Percentiles rank a stretch among this genome's conserved stretches.
phyloP scores from a whole-genome alignment of 2,113 vertebrate species.

The Malurus elegans region DNA sequence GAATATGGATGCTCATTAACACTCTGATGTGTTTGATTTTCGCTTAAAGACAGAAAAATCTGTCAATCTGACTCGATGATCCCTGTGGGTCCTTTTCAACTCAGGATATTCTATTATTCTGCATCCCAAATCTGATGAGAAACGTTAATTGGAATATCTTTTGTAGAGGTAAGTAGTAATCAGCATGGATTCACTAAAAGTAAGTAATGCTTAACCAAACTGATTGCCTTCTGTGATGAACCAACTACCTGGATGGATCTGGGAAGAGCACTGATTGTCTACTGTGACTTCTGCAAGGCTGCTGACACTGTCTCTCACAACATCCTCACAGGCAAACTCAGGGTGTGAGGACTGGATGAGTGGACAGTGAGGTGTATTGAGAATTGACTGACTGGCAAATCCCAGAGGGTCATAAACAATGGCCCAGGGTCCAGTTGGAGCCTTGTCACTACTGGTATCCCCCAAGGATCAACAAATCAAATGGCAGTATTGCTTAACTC shows the following conservation, averaged over 20 bases:
- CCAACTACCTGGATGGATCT: background rate
- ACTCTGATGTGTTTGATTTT: conserved; percentile 1
- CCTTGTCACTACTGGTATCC: background rate
- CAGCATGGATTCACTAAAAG: background rate
- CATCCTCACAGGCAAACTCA: background rate
- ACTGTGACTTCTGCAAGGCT: background rate
- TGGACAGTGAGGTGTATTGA: background rate
- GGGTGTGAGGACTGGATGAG: background rate
- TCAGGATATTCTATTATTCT: background rate
- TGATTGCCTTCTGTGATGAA: background rate
- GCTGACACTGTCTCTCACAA: background rate
- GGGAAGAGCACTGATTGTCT: background rate
- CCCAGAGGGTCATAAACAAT: background rate
- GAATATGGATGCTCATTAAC: conserved; percentile 10
- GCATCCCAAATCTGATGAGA: background rate
- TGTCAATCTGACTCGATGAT: background rate
- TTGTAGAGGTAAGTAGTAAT: background rate
- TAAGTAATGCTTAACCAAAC: background rate
- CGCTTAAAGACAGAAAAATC: background rate
- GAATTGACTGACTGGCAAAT: background rate
- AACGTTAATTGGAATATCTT: background rate
- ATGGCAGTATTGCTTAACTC: background rate
- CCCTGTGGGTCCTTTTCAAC: background rate
- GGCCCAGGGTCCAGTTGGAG: background rate
- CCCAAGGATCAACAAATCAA: background rate